Base-by-base conservation (phyloP, 2,797 vertebrate species). In the Fringilla coelebs region DNA sequence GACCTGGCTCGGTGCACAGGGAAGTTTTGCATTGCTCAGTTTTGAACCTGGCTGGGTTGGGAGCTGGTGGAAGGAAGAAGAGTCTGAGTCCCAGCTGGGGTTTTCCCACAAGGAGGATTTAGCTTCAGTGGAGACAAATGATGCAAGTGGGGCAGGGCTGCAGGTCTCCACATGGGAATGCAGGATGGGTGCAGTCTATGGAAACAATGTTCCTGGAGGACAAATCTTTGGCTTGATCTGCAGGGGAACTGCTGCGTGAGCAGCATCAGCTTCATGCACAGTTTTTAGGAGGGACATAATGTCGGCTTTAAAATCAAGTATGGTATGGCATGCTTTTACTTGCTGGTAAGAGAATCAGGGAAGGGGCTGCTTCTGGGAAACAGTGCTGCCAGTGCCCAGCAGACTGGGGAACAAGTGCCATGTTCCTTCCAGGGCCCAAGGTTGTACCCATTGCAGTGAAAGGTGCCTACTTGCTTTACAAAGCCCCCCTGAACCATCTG, bases 361-460 rank as follows among this genome's bases (percentile, higher is more conserved):
- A 49, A n/a, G 66, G n/a, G 82, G 43, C 31, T 61, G 38, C 49
- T 67, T 55, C 60, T 65, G 62, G 17, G 43, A 26, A 41, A 13
- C 26, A 18, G 62, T 55, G 48, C 28, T 91, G 51, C 24, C 66
- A 43, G 32, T 67, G 57, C 34, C 31, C 5, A 9, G 41, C 57
- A 57, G 34, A 49, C 34, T 62, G n/a, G 20, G 17, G 49, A 3
- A 20, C 1, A 2, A 15, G 11, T 18, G 38, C 36, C 10, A 7
- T 17, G 61, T 49, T 60, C 58, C 51, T 92, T 10, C n/a, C 1
- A n/a, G n/a, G n/a, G n/a, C n/a, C n/a, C 36, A 43, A 14, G n/a
- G n/a, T 31, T 62, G n/a, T 54, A 26, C 48, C 25, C 3, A 0
- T 8, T 40, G 45, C 0, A 1, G 22, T n/a, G n/a, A 63, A 34